These are phyloP conservation scores for Dorcus hopei DNA, from an alignment of 2,888 invertebrate species.

Conservation along the genomic window DNA sequence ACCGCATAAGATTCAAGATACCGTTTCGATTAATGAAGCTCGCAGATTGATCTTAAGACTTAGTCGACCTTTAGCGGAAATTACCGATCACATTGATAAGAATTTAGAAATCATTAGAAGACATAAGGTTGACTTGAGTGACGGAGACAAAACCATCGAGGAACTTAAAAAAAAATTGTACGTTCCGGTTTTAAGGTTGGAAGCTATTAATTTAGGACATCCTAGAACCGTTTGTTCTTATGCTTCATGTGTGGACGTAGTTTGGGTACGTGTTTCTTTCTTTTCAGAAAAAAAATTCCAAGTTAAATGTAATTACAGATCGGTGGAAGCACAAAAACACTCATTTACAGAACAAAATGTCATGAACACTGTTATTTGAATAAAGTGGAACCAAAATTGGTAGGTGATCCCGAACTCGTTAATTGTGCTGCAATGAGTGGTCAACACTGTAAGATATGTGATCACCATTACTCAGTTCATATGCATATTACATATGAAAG, in stretches of 20 bases:
- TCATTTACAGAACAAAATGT: slow-evolving; percentile 38
- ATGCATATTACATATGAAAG: slow-evolving; percentile 42
- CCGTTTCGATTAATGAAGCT: slow-evolving; percentile 40
- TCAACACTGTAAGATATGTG: slow-evolving; percentile 31
- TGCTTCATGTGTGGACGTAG: slow-evolving; percentile 1
- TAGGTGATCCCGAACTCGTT: slow-evolving; percentile 29
- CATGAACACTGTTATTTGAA: slow-evolving; percentile 38
- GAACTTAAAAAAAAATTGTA: slow-evolving; percentile 36
- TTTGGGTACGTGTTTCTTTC: background rate
- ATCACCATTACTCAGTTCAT: slow-evolving; percentile 35
- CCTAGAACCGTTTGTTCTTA: slow-evolving; percentile 26
- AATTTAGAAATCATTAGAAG: slow-evolving; percentile 36
- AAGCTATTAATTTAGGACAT: slow-evolving; percentile 31
- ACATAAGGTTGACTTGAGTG: slow-evolving; percentile 25
- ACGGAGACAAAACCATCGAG: slow-evolving; percentile 30
- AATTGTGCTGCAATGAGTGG: slow-evolving; percentile 34
- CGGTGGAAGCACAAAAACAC: slow-evolving; percentile 32
- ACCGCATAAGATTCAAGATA: slow-evolving; percentile 39
- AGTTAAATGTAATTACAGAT: slow-evolving; percentile 8
- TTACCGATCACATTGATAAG: slow-evolving; percentile 39
- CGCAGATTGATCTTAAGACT: slow-evolving; percentile 39
- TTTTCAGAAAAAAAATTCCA: background rate
- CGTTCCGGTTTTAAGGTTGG: slow-evolving; percentile 36
- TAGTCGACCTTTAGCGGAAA: slow-evolving; percentile 41
- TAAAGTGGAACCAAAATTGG: slow-evolving; percentile 35